Evolutionary conservation across 2,113 vertebrate species (phyloP).

Genomic region (Brachionichthys hirsutus): DNA sequence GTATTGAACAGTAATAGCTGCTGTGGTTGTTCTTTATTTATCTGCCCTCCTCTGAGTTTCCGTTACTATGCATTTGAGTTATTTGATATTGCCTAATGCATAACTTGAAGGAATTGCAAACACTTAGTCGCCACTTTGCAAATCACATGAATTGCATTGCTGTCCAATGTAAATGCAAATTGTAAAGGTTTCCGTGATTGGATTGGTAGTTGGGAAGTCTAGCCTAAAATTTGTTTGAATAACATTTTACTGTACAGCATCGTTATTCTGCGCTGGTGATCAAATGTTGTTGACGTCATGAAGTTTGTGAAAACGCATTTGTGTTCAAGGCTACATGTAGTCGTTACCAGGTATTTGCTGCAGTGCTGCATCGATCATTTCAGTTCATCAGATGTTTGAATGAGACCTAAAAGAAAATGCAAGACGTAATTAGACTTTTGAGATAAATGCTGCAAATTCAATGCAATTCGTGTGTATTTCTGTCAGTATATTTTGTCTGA

Average conservation of each 20-base stretch:
- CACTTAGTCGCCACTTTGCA: too few relatives aligned
- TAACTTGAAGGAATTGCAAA: too few relatives aligned
- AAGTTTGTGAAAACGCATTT: slow-evolving; percentile 17
- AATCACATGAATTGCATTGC: slow-evolving; percentile 11
- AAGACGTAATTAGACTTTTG: background rate
- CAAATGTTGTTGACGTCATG: slow-evolving; percentile 8
- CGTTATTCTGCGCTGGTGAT: slow-evolving; percentile 7
- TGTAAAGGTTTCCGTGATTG: slow-evolving; percentile 14
- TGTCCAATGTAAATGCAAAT: slow-evolving; percentile 40
- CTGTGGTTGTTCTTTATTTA: too few relatives aligned
- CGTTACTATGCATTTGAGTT: background rate
- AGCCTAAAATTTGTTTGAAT: too few relatives aligned
- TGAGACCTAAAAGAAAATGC: too few relatives aligned
- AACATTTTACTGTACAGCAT: background rate
- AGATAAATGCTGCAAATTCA: slow-evolving; percentile 23
- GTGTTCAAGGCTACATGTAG: background rate
- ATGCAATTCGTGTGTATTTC: background rate
- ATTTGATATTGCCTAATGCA: slow-evolving; percentile 17
- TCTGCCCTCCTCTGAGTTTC: too few relatives aligned
- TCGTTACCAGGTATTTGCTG: slow-evolving; percentile 7
- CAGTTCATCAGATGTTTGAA: too few relatives aligned
- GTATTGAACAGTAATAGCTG: too few relatives aligned
- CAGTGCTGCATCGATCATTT: background rate
- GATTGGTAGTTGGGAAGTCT: too few relatives aligned
- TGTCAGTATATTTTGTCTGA: background rate